Conservation (phyloP, 2,797 vertebrate genomes). For the Lagocephalus sceleratus region DNA sequence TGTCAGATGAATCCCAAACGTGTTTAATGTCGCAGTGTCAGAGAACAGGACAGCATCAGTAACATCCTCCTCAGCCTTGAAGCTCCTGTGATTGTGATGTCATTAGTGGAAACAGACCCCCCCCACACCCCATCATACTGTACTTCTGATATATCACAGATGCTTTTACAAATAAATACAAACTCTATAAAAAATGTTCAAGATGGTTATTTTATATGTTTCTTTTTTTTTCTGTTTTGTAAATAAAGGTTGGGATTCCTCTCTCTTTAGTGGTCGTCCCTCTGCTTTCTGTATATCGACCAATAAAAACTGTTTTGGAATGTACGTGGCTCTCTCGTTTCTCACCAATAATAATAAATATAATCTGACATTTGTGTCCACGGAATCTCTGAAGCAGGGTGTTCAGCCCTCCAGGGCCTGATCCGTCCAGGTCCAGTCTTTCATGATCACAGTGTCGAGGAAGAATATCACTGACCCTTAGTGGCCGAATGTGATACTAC, state of each 20-base stretch:
- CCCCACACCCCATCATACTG: slow-evolving; percentile 54
- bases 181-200: slow-evolving; percentile 75
- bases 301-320: slow-evolving; percentile 84
- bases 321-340: slow-evolving; percentile 43
- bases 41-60: slow-evolving; percentile 12
- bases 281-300: slow-evolving; percentile 81
- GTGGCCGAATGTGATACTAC: no score
- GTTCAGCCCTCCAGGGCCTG: no score
- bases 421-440: no score
- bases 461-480: no score
- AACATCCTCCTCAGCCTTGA: slow-evolving; percentile 27
- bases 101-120: slow-evolving; percentile 66
- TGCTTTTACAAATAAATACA: slow-evolving; percentile 69
- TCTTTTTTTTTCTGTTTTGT: slow-evolving; percentile 75
- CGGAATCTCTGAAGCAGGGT: no score
- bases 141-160: slow-evolving; percentile 57
- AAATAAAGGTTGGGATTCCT: slow-evolving; percentile 70
- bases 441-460: no score
- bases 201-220: slow-evolving; percentile 78
- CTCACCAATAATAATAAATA: no score
- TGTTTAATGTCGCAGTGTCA: slow-evolving; percentile 3
- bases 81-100: slow-evolving; percentile 72
- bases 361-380: not conserved
- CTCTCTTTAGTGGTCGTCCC: slow-evolving; percentile 74
- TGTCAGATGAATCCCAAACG: not conserved